Evolutionary conservation across 2,797 vertebrate genomes (phyloP).

Genomic region (Perodicticus potto): DNA sequence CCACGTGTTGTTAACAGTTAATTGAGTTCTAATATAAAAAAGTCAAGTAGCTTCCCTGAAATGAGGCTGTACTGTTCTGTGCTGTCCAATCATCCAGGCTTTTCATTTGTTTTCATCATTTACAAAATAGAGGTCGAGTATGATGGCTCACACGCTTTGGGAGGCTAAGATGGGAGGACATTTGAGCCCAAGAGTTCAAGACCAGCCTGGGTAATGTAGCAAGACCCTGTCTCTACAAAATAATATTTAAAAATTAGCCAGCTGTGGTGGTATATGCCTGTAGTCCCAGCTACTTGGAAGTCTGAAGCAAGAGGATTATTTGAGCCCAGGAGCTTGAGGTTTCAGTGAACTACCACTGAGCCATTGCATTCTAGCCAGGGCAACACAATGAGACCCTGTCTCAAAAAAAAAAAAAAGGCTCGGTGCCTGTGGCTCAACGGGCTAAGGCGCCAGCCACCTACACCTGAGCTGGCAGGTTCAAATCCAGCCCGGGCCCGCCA

Average conservation of each 20-base stretch:
- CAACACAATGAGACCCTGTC: not conserved
- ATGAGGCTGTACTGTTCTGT: not conserved
- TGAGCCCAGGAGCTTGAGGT: not conserved
- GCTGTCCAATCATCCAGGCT: not conserved
- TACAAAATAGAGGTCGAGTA: not conserved
- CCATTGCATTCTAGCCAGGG: not conserved
- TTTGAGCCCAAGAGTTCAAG: no score
- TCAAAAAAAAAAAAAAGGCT: not conserved
- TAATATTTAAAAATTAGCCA: no score
- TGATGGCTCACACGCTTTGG: not conserved
- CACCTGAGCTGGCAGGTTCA: no score
- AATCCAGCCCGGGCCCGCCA: no score
- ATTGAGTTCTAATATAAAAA: not conserved
- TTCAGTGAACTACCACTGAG: not conserved
- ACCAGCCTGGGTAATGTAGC: no score
- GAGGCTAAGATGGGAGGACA: no score
- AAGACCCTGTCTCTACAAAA: no score
- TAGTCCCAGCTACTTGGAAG: not conserved
- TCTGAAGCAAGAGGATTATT: not conserved
- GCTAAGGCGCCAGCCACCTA: no score
- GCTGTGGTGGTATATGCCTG: not conserved
- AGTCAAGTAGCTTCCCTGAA: not conserved
- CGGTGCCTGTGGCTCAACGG: no score
- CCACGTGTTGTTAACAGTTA: not conserved
- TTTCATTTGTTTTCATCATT: not conserved